Conservation (phyloP, 1,140 invertebrate genomes). For the Telenomus remus region DNA sequence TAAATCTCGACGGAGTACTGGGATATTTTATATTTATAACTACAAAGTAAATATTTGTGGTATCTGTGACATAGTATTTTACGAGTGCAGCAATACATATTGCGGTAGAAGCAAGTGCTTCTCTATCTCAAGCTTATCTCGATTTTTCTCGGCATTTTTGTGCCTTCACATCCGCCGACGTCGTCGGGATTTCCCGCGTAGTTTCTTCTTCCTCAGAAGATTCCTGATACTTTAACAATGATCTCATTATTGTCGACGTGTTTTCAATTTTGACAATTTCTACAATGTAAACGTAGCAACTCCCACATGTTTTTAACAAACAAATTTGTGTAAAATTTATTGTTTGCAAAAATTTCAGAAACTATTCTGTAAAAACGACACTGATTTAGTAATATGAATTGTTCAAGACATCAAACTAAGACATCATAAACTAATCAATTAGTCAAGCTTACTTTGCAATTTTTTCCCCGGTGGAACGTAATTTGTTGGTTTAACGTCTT, state of each 20-base stretch:
- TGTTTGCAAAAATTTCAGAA: too few species aligned
- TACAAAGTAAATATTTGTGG: slow-evolving; percentile 44
- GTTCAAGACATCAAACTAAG: too few species aligned
- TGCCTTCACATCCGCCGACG: slow-evolving; percentile 44
- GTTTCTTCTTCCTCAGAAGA: slow-evolving; percentile 40
- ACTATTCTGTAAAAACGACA: too few species aligned
- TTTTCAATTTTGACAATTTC: too few species aligned
- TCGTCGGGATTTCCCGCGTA: slow-evolving; percentile 49
- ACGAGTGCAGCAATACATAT: slow-evolving; percentile 46
- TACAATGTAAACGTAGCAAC: too few species aligned
- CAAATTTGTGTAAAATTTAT: too few species aligned
- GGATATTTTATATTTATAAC: slow-evolving; percentile 46
- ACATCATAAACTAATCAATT: background rate
- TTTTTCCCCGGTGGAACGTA: slow-evolving; percentile 2
- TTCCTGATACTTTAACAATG: slow-evolving; percentile 55
- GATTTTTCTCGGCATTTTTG: slow-evolving; percentile 47
- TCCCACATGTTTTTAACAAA: too few species aligned
- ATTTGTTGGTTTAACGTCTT: slow-evolving; percentile 34
- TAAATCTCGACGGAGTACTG: slow-evolving; percentile 41
- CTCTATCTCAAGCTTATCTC: slow-evolving; percentile 41
- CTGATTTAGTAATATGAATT: too few species aligned
- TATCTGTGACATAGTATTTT: slow-evolving; percentile 52
- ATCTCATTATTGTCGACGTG: slow-evolving; percentile 56
- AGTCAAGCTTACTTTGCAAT: background rate
- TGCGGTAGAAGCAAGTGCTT: slow-evolving; percentile 35